phyloP scores from a whole-genome alignment of 2,888 invertebrate species.

The Idaea aversata region DNA sequence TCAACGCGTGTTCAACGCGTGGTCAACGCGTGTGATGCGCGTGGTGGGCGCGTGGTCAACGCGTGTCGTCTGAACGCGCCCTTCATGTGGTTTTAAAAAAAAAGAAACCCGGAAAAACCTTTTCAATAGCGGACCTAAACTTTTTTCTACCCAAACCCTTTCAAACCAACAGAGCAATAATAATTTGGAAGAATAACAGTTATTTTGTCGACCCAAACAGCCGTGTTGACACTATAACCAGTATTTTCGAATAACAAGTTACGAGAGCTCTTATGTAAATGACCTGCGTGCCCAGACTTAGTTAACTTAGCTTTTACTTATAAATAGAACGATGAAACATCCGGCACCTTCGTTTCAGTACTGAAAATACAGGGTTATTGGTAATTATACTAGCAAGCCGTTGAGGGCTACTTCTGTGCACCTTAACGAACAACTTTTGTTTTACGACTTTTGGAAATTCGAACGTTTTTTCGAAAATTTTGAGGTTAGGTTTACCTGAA shows the following conservation, averaged over 20 bases:
- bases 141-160: neutral
- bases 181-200: neutral
- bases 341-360: neutral
- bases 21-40: too few relatives aligned
- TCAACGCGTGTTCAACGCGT: too few relatives aligned
- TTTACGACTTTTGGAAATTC: too few relatives aligned
- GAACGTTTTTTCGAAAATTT: too few relatives aligned
- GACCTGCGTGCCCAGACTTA: neutral
- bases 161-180: neutral
- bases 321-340: neutral
- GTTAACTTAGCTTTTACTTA: neutral
- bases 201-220: neutral
- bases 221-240: slow-evolving; percentile 1
- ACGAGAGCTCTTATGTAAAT: neutral
- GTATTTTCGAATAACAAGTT: neutral
- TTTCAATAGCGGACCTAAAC: neutral
- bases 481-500: too few relatives aligned
- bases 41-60: too few relatives aligned
- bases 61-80: too few relatives aligned
- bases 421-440: too few relatives aligned
- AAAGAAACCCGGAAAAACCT: neutral
- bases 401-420: too few relatives aligned
- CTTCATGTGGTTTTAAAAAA: neutral
- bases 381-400: too few relatives aligned
- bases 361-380: too few relatives aligned